A percentile compares a stretch with the other conserved stretches of the same genome.
Evolutionary conservation across 1,140 invertebrate species (phyloP).

Genomic region (Pachyrhynchus sulphureomaculatus): DNA sequence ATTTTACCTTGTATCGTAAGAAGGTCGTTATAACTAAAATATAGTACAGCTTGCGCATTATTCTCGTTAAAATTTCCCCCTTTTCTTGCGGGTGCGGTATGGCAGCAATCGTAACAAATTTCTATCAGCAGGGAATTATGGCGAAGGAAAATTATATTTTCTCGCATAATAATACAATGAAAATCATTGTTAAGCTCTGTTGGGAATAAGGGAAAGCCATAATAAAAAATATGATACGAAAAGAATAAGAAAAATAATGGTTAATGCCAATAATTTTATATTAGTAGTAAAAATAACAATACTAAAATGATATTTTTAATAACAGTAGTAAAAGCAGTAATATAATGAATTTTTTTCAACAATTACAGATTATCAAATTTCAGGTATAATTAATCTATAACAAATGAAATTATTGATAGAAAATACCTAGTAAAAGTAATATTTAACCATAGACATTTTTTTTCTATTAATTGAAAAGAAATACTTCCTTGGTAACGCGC

Average conservation of each 20-base stretch:
- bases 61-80: slow-evolving; percentile 1
- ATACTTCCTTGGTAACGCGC: no score
- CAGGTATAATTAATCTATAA: no score
- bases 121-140: neutral
- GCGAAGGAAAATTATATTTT: neutral
- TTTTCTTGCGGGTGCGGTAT: neutral
- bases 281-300: no score
- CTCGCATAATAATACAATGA: neutral
- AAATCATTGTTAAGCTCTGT: slow-evolving; percentile 1
- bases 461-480: no score
- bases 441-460: no score
- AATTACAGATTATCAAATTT: no score
- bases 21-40: slow-evolving; percentile 4
- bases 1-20: slow-evolving; percentile 6
- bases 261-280: no score
- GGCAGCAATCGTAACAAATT: neutral
- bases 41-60: neutral
- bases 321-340: no score
- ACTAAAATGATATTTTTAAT: no score
- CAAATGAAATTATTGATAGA: no score
- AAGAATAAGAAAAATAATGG: neutral
- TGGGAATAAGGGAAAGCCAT: neutral
- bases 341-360: no score
- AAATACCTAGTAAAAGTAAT: no score
- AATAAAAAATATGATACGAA: neutral